Conservation (phyloP, 2,113 vertebrate genomes). For the Notechis scutatus region DNA sequence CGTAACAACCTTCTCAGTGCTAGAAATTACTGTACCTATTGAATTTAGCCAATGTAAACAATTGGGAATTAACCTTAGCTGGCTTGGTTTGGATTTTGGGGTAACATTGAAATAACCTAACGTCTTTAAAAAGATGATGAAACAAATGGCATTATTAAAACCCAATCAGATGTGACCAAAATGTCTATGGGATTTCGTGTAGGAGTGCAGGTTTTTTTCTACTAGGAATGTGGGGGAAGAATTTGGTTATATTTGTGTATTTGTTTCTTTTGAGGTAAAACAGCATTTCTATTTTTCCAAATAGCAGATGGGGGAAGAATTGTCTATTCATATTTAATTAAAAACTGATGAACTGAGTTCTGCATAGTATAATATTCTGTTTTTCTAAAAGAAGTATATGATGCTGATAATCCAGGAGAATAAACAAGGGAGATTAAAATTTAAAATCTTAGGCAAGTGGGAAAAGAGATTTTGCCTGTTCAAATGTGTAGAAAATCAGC, state of each 20-base stretch:
- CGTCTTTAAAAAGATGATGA: neutral
- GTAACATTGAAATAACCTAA: neutral
- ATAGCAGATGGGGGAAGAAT: neutral
- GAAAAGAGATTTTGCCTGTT: neutral
- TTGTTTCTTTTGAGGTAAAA: neutral
- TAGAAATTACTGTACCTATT: neutral
- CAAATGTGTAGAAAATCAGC: no score
- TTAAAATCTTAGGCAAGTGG: neutral
- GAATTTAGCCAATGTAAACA: neutral
- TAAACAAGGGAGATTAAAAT: slow-evolving; percentile 3
- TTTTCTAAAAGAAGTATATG: neutral
- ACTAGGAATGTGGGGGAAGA: no score
- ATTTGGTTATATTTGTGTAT: no score
- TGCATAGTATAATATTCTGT: neutral
- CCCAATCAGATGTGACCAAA: neutral
- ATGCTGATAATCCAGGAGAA: neutral
- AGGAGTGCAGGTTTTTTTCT: neutral
- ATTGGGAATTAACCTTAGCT: neutral
- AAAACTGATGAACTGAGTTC: neutral
- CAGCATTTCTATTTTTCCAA: neutral
- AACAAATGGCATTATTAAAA: neutral
- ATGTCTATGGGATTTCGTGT: neutral
- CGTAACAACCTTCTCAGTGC: neutral
- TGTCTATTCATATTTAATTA: slow-evolving; percentile 12
- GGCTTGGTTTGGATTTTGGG: neutral